These are phyloP conservation scores for Archips xylosteana DNA, from an alignment of 2,888 invertebrate genomes.

Conservation along the genomic window DNA sequence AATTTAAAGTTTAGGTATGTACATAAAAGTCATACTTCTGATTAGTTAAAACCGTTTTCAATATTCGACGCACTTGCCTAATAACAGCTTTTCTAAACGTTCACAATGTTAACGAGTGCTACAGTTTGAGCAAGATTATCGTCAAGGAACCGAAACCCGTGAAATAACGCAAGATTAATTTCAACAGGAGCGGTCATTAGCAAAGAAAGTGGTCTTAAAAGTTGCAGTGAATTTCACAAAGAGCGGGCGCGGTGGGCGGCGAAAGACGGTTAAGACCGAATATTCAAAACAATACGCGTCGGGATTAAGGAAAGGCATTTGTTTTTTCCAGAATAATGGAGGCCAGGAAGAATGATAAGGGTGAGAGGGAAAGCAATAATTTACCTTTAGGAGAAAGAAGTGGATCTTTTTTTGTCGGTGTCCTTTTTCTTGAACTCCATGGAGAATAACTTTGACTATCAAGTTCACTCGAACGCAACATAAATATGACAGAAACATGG, in stretches of 20 bases:
- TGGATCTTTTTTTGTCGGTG: slow-evolving; percentile 6
- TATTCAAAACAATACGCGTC: slow-evolving; percentile 67
- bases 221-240: slow-evolving; percentile 13
- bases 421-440: neutral
- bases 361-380: slow-evolving; percentile 51
- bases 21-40: too few species aligned
- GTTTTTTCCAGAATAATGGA: slow-evolving; percentile 23
- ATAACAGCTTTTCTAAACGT: neutral
- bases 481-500: too few species aligned
- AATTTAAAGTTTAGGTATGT: too few species aligned
- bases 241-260: neutral
- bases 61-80: neutral
- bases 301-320: slow-evolving; percentile 62
- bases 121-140: neutral
- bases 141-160: slow-evolving; percentile 4
- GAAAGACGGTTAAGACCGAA: slow-evolving; percentile 47
- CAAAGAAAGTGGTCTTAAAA: slow-evolving; percentile 17
- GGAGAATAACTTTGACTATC: neutral
- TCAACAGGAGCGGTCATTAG: slow-evolving; percentile 8
- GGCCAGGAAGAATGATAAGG: slow-evolving; percentile 52
- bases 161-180: slow-evolving; percentile 23
- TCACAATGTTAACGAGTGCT: neutral
- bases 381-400: slow-evolving; percentile 45
- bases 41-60: too few species aligned
- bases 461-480: neutral